Percentiles rank a stretch among this genome's conserved stretches.
phyloP scores from a whole-genome alignment of 2,113 vertebrate species.

The Azemiops feae region DNA sequence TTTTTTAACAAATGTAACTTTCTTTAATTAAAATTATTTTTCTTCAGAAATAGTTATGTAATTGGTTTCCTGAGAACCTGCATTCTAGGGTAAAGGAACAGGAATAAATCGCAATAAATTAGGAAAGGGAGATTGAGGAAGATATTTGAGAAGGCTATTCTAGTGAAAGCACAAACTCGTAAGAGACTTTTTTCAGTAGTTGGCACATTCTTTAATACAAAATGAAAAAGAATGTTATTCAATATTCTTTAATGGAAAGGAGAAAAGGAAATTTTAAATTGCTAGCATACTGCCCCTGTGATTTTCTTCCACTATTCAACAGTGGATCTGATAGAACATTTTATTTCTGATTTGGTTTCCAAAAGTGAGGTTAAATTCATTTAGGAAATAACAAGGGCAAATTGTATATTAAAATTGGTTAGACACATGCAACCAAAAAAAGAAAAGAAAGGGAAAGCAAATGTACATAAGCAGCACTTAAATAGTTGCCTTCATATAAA shows the following conservation, averaged over 20 bases:
- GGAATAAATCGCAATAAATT: neutral
- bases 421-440: neutral
- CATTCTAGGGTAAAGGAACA: neutral
- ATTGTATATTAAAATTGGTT: neutral
- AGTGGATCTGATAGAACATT: neutral
- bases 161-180: neutral
- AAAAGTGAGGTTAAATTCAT: neutral
- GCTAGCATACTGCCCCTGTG: neutral
- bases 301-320: neutral
- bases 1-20: slow-evolving; percentile 50
- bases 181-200: neutral
- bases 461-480: neutral
- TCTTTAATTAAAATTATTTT: slow-evolving; percentile 52
- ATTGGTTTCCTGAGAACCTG: neutral
- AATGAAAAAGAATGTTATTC: neutral
- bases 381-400: neutral
- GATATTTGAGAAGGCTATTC: neutral
- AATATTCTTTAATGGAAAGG: neutral
- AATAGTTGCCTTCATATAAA: neutral
- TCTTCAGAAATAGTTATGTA: slow-evolving; percentile 34
- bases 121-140: neutral
- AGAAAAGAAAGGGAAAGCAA: neutral
- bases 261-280: neutral
- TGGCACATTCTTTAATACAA: neutral
- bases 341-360: neutral